Percentiles rank a stretch among this genome's conserved stretches.
phyloP scores from a whole-genome alignment of 1,140 invertebrate genomes.

The Eumeta japonica region DNA sequence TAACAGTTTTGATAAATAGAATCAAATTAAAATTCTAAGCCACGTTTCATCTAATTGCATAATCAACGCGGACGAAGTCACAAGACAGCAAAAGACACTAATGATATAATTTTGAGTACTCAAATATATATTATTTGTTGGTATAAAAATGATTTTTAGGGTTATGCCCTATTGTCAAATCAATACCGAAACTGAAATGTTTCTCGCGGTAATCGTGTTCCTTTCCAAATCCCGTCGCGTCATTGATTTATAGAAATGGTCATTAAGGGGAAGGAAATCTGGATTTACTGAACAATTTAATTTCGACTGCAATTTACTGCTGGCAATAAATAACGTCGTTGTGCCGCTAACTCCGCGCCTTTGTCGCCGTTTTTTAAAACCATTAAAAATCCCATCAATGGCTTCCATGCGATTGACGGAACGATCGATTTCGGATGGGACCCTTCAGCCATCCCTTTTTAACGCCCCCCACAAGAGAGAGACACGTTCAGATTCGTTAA shows the following conservation, averaged over 20 bases:
- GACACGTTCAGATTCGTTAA: too few relatives aligned
- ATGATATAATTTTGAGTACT: too few relatives aligned
- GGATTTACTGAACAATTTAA: slow-evolving; percentile 46
- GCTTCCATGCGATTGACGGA: slow-evolving; percentile 29
- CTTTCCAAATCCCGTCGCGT: not conserved
- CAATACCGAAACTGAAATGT: too few relatives aligned
- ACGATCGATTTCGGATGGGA: slow-evolving; percentile 26
- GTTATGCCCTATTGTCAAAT: too few relatives aligned
- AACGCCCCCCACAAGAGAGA: slow-evolving; percentile 12
- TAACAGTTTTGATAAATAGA: slow-evolving; percentile 10
- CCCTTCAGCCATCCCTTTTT: slow-evolving; percentile 21
- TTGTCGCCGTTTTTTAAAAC: slow-evolving; percentile 50
- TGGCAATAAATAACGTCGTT: slow-evolving; percentile 43
- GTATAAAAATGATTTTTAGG: too few relatives aligned
- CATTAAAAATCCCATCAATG: slow-evolving; percentile 54
- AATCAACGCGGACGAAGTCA: too few relatives aligned
- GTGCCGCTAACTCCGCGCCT: slow-evolving; percentile 33
- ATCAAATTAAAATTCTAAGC: not conserved
- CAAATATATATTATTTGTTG: too few relatives aligned
- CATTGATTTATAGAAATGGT: slow-evolving; percentile 36
- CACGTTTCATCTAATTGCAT: too few relatives aligned
- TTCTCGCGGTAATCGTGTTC: too few relatives aligned
- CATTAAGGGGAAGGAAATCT: slow-evolving; percentile 23
- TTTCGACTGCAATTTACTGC: slow-evolving; percentile 46
- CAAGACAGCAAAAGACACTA: too few relatives aligned